Conservation (phyloP, 2,797 vertebrate genomes). For the Orestias chungarensis region DNA sequence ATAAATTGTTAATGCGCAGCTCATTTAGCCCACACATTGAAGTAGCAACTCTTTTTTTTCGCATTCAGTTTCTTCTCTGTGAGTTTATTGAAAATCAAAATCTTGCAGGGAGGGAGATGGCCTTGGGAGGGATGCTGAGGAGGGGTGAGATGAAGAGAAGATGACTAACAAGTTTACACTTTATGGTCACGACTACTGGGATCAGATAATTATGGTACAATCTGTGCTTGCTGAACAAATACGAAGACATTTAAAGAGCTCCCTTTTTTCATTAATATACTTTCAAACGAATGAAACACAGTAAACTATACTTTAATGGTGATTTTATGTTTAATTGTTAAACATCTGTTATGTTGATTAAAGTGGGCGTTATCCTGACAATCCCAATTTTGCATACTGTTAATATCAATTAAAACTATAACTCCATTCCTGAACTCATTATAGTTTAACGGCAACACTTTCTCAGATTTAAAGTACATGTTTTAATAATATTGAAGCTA, state of each 20-base stretch:
- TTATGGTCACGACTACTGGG: constrained; percentile 60
- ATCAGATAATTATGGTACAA: constrained; percentile 57
- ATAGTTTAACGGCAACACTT: not conserved
- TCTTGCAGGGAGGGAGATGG: constrained; percentile 50
- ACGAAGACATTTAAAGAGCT: constrained; percentile 25
- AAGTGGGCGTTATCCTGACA: too few relatives aligned
- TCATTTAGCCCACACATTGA: constrained; percentile 49
- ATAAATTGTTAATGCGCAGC: constrained; percentile 60
- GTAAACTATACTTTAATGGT: not conserved
- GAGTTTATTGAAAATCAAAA: constrained; percentile 62
- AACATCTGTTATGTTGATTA: too few relatives aligned
- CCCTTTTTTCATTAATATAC: constrained; percentile 1
- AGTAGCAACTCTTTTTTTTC: constrained; percentile 38
- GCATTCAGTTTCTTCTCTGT: constrained; percentile 39
- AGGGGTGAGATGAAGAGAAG: constrained; percentile 56
- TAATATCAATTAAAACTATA: too few relatives aligned
- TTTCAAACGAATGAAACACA: constrained; percentile 12
- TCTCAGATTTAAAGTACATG: not conserved
- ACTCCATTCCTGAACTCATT: not conserved
- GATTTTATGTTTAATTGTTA: not conserved
- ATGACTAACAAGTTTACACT: constrained; percentile 66
- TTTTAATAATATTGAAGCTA: not conserved
- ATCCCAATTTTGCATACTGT: too few relatives aligned
- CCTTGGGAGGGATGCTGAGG: constrained; percentile 65
- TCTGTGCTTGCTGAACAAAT: constrained; percentile 34